Evolutionary conservation across 2,888 invertebrate genomes (phyloP).

Genomic region (Pandemis heparana): DNA sequence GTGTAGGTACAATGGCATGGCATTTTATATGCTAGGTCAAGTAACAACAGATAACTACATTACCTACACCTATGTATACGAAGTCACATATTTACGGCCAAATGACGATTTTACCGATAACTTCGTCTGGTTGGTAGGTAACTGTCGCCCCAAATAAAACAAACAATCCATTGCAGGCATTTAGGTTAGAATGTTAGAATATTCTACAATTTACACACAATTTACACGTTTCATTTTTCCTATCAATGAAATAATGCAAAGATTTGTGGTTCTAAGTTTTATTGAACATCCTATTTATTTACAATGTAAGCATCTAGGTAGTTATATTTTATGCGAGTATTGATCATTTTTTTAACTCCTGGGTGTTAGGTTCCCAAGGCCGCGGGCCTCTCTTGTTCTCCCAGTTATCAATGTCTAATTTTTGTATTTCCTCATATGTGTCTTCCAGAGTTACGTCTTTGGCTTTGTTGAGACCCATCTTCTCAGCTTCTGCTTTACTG

Average conservation of each 20-base stretch:
- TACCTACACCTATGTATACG: not conserved
- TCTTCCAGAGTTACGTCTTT: slow-evolving; percentile 90
- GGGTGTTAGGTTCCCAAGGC: slow-evolving; percentile 90
- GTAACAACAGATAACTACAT: not conserved
- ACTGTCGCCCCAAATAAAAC: not conserved
- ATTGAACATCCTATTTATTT: not conserved
- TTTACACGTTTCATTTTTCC: too few relatives aligned
- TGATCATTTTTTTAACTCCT: slow-evolving; percentile 51
- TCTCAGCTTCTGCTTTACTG: slow-evolving; percentile 87
- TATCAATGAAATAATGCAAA: not conserved
- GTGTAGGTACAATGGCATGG: not conserved
- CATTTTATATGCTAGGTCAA: not conserved
- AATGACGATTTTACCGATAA: not conserved
- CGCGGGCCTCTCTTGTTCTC: slow-evolving; percentile 93
- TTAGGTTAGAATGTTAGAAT: not conserved
- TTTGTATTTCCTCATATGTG: slow-evolving; percentile 90
- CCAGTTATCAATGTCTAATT: slow-evolving; percentile 93
- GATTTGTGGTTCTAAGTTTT: not conserved
- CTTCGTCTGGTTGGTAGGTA: not conserved
- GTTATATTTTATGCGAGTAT: not conserved
- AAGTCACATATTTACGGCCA: not conserved
- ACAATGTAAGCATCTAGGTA: not conserved
- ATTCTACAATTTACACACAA: too few relatives aligned
- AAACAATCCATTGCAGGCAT: not conserved
- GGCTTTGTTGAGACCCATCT: slow-evolving; percentile 88